Conservation (phyloP, 2,888 invertebrate genomes). For the Pristionchus japonicus region DNA sequence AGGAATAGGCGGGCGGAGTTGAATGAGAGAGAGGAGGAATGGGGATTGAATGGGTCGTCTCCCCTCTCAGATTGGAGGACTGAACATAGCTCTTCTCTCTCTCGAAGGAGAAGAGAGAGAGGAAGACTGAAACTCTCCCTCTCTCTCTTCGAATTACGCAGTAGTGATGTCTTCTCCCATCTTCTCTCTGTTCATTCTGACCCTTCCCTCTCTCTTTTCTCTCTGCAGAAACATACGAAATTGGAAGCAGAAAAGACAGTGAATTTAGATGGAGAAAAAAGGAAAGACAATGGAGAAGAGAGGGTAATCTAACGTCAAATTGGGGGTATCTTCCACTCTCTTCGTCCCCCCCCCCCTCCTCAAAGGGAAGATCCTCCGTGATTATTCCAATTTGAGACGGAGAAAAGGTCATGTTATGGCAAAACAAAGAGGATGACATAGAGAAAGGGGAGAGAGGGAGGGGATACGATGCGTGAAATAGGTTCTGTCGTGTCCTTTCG, state of each 20-base stretch:
- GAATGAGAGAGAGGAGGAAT: background rate
- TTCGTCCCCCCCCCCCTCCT: background rate
- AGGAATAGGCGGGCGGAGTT: background rate
- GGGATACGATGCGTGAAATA: constrained; percentile 3
- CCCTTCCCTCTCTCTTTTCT: background rate
- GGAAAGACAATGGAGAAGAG: background rate
- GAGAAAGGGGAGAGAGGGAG: background rate
- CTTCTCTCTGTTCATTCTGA: background rate
- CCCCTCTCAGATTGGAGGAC: constrained; percentile 24
- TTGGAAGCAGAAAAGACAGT: constrained; percentile 10
- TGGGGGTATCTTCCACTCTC: background rate
- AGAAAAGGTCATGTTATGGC: background rate
- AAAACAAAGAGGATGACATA: background rate
- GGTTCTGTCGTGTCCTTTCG: background rate
- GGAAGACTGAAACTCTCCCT: background rate
- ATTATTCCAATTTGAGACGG: background rate
- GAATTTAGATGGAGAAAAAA: background rate
- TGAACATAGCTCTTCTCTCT: constrained; percentile 3
- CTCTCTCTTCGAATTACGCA: background rate
- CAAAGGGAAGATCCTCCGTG: background rate
- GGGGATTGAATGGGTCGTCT: background rate
- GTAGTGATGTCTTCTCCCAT: constrained; percentile 12
- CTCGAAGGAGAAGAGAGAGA: background rate
- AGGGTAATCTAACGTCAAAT: background rate
- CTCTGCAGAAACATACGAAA: constrained; percentile 35